Evolutionary conservation across 2,113 vertebrate species (phyloP), one percentile per base, ranked within the genome.

Genomic region (Salminus brasiliensis): DNA sequence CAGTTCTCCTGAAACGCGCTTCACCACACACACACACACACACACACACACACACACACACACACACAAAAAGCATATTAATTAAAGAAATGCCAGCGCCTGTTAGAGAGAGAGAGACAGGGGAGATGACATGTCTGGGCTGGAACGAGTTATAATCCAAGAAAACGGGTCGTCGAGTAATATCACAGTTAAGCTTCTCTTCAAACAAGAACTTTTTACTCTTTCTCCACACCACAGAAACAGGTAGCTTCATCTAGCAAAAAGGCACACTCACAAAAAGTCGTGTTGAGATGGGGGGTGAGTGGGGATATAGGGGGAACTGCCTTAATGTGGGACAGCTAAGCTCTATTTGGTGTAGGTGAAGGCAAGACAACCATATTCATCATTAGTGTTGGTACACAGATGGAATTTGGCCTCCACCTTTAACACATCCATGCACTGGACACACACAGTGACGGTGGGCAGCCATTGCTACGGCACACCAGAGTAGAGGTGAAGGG

Each of bases 151-250:
- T 45, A 59, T 39, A 34, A 45, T 41, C 21, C 66, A 70, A 66
- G 53, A 78, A 78, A n/a, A 43, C 34, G 45, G 39, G 53, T 30
- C 55, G 2, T 65, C 60, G n/a, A 62, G 67, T 62, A 71, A 62
- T 39, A 71, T 71, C 47, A 69, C 59, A 78, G 52, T 23, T 49
- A 41, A 34, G 39, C 34, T 36, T 43, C 53, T 65, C 29, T 47
- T 75, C 66, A 21, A 60, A 36, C 74, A 66, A 25, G 12, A 12
- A 76, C 39, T 16, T 25, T 29, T 59, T 30, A 16, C 53, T 62
- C 53, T 32, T 18, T 36, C 30, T 60, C 34, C 25, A 53, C 69
- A 53, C 5, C 32, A 1, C 29, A 53, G 16, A 30, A 13, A 71
- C 8, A 71, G 34, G 29, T 3, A 30, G 11, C 59, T 30, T 23